Percentiles rank a stretch among this genome's conserved stretches.
Conservation (phyloP, 1,140 invertebrate genomes). For the Aphis gossypii region DNA sequence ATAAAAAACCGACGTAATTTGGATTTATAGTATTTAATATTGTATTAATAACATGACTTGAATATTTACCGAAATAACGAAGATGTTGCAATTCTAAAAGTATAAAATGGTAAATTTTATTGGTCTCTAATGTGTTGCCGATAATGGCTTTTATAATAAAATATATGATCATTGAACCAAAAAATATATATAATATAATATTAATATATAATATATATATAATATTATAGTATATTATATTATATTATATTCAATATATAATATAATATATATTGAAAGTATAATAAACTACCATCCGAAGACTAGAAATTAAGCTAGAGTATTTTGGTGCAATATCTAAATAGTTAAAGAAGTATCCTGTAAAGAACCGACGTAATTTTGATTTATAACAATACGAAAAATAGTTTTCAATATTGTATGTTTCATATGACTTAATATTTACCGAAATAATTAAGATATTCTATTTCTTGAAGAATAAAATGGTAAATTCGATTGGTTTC, state of each 20-base stretch:
- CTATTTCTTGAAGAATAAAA: not conserved
- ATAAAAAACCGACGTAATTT: slow-evolving; percentile 52
- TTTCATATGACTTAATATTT: not conserved
- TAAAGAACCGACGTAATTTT: slow-evolving; percentile 28
- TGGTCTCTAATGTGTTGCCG: no score
- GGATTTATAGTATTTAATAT: not conserved
- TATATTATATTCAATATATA: no score
- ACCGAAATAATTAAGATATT: not conserved
- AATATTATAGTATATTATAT: no score
- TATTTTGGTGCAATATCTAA: slow-evolving; percentile 98
- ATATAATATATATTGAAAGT: slow-evolving; percentile 81
- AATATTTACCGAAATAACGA: not conserved
- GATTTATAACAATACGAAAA: not conserved
- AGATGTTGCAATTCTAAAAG: not conserved
- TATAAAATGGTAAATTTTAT: no score
- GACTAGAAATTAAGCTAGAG: slow-evolving; percentile 89
- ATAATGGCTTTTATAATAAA: not conserved
- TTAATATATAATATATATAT: no score
- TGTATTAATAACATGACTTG: not conserved
- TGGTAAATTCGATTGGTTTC: no score
- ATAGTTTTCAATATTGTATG: not conserved
- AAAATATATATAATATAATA: no score
- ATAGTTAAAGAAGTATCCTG: slow-evolving; percentile 98
- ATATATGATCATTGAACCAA: not conserved
- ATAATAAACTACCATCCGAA: slow-evolving; percentile 92